Percentiles rank a stretch among this genome's conserved stretches.
phyloP scores from a whole-genome alignment of 2,797 vertebrate species.

The Neoniphon sammara region DNA sequence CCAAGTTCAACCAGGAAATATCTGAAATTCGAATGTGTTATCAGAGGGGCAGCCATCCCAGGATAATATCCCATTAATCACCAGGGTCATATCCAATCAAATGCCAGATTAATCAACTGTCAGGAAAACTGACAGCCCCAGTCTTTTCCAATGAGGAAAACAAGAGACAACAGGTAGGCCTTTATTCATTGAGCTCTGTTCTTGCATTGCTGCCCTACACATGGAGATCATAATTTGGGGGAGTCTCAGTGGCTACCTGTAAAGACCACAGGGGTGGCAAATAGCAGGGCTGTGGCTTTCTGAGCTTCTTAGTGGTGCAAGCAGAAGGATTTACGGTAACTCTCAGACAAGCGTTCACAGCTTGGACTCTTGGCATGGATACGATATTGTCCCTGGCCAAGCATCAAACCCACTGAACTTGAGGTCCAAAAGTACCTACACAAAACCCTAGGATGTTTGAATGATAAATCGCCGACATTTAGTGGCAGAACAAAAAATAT shows the following conservation, averaged over 20 bases:
- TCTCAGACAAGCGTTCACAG: conserved; percentile 88
- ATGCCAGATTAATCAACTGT: conserved; percentile 73
- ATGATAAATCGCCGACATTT: conserved; percentile 87
- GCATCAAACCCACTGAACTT: conserved; percentile 85
- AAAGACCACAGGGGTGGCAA: conserved; percentile 82
- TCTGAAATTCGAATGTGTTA: conserved; percentile 69
- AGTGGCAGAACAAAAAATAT: conserved; percentile 84
- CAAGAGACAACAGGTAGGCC: conserved; percentile 74
- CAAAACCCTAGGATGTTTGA: conserved; percentile 85
- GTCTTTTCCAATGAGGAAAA: conserved; percentile 73
- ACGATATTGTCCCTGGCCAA: conserved; percentile 86
- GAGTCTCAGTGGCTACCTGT: conserved; percentile 81
- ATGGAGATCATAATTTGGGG: conserved; percentile 76
- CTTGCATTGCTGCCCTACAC: conserved; percentile 75
- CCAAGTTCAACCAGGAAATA: conserved; percentile 63
- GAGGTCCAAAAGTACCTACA: conserved; percentile 86
- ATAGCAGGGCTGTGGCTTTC: conserved; percentile 83
- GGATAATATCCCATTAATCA: conserved; percentile 78
- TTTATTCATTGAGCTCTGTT: conserved; percentile 81
- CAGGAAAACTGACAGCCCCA: conserved; percentile 69
- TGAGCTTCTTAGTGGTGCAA: conserved; percentile 83
- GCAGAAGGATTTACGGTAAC: conserved; percentile 88
- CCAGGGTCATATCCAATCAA: conserved; percentile 79
- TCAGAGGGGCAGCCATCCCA: conserved; percentile 54
- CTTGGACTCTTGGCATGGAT: conserved; percentile 84